Evolutionary conservation across 2,888 invertebrate species (phyloP).

Genomic region (Clunio marinus): DNA sequence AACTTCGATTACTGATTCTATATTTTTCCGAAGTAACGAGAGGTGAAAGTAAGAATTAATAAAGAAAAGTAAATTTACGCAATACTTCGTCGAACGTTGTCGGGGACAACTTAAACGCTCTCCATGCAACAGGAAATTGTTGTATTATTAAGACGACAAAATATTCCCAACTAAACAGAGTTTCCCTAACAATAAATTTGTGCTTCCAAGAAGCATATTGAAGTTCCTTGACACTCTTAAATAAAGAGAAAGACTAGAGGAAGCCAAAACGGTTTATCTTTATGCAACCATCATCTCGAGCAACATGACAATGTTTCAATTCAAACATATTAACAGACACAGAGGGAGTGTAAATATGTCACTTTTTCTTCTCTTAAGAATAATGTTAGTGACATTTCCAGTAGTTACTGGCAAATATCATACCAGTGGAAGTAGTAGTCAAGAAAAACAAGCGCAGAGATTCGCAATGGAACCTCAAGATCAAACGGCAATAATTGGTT

Average conservation of each 20-base stretch:
- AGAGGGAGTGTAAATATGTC: not conserved
- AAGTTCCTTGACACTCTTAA: slow-evolving; percentile 16
- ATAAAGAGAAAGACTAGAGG: not conserved
- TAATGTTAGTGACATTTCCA: slow-evolving; percentile 10
- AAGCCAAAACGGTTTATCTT: slow-evolving; percentile 18
- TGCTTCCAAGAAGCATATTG: not conserved
- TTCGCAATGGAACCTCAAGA: slow-evolving; percentile 90
- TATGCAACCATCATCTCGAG: not conserved
- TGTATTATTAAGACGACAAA: no score
- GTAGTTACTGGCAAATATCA: slow-evolving; percentile 9
- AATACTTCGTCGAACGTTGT: no score
- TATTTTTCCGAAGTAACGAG: no score
- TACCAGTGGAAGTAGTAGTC: slow-evolving; percentile 17
- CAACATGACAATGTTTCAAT: slow-evolving; percentile 39
- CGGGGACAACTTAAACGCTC: no score
- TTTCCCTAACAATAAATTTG: not conserved
- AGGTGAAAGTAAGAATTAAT: no score
- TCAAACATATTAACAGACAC: slow-evolving; percentile 16
- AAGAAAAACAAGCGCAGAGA: slow-evolving; percentile 59
- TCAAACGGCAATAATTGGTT: slow-evolving; percentile 83
- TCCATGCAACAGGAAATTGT: no score
- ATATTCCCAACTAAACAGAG: slow-evolving; percentile 8
- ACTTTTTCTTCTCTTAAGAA: slow-evolving; percentile 20
- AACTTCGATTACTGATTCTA: no score
- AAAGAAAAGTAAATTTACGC: no score